Conservation (phyloP, 2,888 invertebrate genomes). For the Rhodophaea formosa region DNA sequence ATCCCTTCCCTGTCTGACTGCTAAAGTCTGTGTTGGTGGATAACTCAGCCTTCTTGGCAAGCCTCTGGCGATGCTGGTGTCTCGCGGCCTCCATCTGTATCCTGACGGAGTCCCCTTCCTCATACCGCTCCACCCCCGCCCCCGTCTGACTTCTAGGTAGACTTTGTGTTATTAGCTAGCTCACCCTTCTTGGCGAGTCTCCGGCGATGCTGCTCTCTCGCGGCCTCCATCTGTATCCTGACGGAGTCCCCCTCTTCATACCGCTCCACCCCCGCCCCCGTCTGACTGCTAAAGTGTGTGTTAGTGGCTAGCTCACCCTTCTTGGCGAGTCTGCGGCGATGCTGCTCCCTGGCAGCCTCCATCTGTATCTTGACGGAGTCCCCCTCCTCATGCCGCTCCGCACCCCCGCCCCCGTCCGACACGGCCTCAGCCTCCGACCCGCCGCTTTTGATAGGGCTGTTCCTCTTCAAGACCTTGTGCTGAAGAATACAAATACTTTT, state of each 20-base stretch:
- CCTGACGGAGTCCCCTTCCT: conserved; percentile 48
- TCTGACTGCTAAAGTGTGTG: no score
- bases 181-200: conserved; percentile 73
- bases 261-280: no score
- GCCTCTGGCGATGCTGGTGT: conserved; percentile 62
- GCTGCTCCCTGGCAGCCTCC: conserved; percentile 73
- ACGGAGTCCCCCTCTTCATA: conserved; percentile 34
- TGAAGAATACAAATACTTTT: conserved; percentile 16
- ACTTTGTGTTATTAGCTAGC: neutral
- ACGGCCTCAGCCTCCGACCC: conserved; percentile 62
- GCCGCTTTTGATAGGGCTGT: conserved; percentile 64
- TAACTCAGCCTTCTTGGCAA: conserved; percentile 76
- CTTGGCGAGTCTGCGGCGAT: conserved; percentile 65
- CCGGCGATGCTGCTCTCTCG: conserved; percentile 65
- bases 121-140: neutral
- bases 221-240: conserved; percentile 75
- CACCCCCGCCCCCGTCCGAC: conserved; percentile 52
- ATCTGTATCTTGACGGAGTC: conserved; percentile 67
- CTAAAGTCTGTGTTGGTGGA: no score
- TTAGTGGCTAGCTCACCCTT: conserved; percentile 50
- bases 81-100: conserved; percentile 75
- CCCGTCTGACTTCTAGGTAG: no score
- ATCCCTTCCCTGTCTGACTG: neutral
- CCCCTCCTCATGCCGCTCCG: conserved; percentile 50
- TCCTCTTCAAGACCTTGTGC: conserved; percentile 49